phyloP scores from a whole-genome alignment of 2,888 invertebrate species.

The Stratiomys singularior region DNA sequence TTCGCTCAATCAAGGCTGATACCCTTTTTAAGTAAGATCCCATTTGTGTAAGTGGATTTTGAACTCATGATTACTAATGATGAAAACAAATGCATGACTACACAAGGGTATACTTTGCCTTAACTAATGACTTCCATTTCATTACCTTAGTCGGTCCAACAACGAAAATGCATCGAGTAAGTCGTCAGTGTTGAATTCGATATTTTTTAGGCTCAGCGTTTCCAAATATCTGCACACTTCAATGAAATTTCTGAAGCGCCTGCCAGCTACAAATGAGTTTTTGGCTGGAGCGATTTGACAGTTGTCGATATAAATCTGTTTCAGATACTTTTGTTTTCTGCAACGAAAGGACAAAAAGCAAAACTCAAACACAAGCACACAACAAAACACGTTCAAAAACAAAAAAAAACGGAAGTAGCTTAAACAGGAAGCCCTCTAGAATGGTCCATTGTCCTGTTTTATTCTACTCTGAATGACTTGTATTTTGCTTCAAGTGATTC shows the following conservation, averaged over 20 bases:
- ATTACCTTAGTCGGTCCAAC: constrained; percentile 30
- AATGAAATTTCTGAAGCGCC: constrained; percentile 19
- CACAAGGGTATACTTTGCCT: too few species aligned
- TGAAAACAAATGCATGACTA: too few species aligned
- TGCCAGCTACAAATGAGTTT: constrained; percentile 17
- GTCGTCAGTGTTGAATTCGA: not conserved
- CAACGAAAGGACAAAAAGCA: not conserved
- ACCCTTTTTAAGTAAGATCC: too few species aligned
- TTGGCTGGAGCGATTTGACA: constrained; percentile 22
- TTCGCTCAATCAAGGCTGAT: too few species aligned
- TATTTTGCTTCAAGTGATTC: not conserved
- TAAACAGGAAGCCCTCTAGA: not conserved
- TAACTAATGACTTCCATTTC: too few species aligned
- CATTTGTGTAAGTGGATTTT: too few species aligned
- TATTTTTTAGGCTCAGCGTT: constrained; percentile 16
- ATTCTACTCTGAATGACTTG: not conserved
- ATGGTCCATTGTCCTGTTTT: not conserved
- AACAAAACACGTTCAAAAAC: not conserved
- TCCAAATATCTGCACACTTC: constrained; percentile 31
- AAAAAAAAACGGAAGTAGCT: not conserved
- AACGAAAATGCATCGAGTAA: constrained; percentile 24
- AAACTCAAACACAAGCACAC: too few species aligned
- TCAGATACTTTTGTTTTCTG: constrained; percentile 34
- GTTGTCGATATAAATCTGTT: constrained; percentile 14
- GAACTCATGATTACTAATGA: too few species aligned